A percentile compares a stretch with the other conserved stretches of the same genome.
phyloP scores from a whole-genome alignment of 2,888 invertebrate species.

The Pelosia muscerda region DNA sequence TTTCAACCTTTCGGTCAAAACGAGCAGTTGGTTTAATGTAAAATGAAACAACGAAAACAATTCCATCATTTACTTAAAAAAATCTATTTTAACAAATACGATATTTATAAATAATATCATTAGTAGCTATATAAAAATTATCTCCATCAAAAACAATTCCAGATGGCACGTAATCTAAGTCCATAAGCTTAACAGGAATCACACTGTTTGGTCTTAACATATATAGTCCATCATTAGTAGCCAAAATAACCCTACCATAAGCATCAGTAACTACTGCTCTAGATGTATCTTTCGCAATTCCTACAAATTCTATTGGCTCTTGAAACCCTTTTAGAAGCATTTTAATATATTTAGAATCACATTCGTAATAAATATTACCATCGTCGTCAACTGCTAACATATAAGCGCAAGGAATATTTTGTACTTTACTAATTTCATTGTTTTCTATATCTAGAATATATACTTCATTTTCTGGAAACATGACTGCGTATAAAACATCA shows the following conservation, averaged over 20 bases:
- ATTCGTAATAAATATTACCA: constrained; percentile 78
- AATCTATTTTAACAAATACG: constrained; percentile 16
- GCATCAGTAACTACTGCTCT: constrained; percentile 71
- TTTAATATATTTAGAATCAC: constrained; percentile 81
- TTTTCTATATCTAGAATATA: constrained; percentile 66
- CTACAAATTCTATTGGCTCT: constrained; percentile 79
- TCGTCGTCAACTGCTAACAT: constrained; percentile 74
- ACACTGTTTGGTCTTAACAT: constrained; percentile 68
- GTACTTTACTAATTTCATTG: constrained; percentile 71
- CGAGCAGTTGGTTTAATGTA: too few relatives aligned
- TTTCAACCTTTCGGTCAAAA: too few relatives aligned
- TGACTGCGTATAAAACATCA: constrained; percentile 71
- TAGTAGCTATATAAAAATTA: constrained; percentile 70
- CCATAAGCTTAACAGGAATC: constrained; percentile 79
- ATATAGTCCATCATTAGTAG: constrained; percentile 78
- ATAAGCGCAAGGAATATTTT: constrained; percentile 75
- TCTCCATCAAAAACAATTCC: constrained; percentile 69
- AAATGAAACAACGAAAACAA: background rate
- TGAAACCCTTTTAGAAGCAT: constrained; percentile 75
- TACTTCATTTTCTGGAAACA: constrained; percentile 77
- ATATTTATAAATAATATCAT: constrained; percentile 75
- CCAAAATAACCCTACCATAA: constrained; percentile 66
- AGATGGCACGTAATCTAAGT: constrained; percentile 73
- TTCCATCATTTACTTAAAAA: background rate
- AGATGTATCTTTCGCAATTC: constrained; percentile 74